Evolutionary conservation across 92 coral and sea anemone genomes (phyloP), one percentile per base, ranked within the genome.

Genomic region (Epizoanthus illoricatus): DNA sequence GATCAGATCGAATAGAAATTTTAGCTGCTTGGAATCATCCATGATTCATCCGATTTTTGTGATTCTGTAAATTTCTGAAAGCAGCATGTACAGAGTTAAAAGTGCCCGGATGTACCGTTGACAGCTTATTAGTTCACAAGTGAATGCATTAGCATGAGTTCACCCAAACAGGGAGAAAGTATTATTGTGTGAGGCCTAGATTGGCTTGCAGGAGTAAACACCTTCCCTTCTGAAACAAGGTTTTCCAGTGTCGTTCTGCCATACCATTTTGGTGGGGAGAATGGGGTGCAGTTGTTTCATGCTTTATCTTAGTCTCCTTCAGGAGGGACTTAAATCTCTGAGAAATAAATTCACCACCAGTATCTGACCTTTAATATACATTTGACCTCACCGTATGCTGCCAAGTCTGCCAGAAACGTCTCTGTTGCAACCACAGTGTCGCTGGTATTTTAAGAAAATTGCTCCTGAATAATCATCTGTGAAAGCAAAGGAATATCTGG

Each of bases 201-300:
- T 59, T 69, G 24, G 87, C 23, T 43, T 89, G 75, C 52, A 85
- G 18, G 33, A 85, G 91, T 52, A 84, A 63, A 45, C 88, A 84
- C 62, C 91, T 84, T 15, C 85, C 88, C 84, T 74, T 87, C 45
- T 87, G 87, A 78, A 87, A 87, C 40, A 87, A 57, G 74, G 90
- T 87, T 47, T 1, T 1, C 84, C 91, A 84, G 24, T 80, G 72
- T 21, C 88, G 71, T 75, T 84, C 88, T 16, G 88, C 86, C 11
- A 89, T 74, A 9, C 89, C 92, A 56, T 75, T 88, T 71, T 85
- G 86, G 76, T 89, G 87, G 23, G 85, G 92, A 7, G 89, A 89
- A 54, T 81, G 20, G 73, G 89, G 92, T 54, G 86, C 74, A 23
- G 64, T 40, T 15, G 81, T 74, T 62, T 73, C 81, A 62, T 84